Evolutionary conservation across 92 coral and sea anemone genomes (phyloP), one percentile per base, ranked within the genome.

Genomic region (Epizoanthus stellaris): DNA sequence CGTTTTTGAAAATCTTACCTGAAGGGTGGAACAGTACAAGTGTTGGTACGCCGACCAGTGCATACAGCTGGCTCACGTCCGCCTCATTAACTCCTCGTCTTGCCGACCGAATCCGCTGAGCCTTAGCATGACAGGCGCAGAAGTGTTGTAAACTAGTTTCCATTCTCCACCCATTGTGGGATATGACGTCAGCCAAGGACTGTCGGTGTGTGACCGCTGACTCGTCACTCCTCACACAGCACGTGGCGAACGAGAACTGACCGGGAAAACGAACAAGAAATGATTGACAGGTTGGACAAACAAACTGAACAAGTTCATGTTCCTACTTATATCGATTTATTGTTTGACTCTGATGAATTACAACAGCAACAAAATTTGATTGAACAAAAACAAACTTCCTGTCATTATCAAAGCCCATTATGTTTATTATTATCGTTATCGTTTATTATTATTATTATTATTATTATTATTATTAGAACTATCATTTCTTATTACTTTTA

Each of bases 31-130:
- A 88, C 56, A 94, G 80, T 56, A 96, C 76, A 38, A 96, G 81
- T 49, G 98, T 96, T 10, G 98, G 98, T 49, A 93, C 96, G 58
- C 98, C 98, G 54, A 89, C 95, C 82, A 96, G 77, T 49, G 94
- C 93, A 71, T 89, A 94, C 88, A 92, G 71, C 87, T 90, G 95
- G 76, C 92, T 73, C 49, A 89, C 93, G 85, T 88, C 91, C 69
- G 59, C 83, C 61, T 63, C 83, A 62, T 79, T 57, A 54, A 91
- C 93, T 16, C 84, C 91, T 42, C 87, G 86, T 15, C 92, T 91
- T 16, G 86, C 59, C 12, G 88, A 25, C 36, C 75, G 86, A 30
- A 88, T 58, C 80, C 92, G 90, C 80, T 91, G 92, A 16, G 88
- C 85, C 69, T 80, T 85, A 71, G 95, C 84, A 87, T 89, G 89